phyloP scores from a whole-genome alignment of 1,140 invertebrate species.

The Anoplophora glabripennis region DNA sequence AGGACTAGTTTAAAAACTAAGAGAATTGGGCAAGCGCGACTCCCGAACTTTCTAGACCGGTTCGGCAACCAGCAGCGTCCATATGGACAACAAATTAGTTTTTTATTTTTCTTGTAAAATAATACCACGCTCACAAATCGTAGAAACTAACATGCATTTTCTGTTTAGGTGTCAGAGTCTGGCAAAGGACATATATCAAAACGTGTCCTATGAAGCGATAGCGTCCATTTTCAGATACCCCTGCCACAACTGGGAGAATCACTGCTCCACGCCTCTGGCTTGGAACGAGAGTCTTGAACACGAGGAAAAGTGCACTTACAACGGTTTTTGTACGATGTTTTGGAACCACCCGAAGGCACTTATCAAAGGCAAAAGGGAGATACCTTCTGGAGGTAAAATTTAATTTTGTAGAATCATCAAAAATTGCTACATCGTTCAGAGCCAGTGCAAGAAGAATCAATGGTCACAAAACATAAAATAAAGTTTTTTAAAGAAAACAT shows the following conservation, averaged over 20 bases:
- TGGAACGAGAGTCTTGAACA: slow-evolving; percentile 41
- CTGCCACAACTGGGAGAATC: slow-evolving; percentile 40
- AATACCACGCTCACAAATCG: too few relatives aligned
- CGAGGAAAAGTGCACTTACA: slow-evolving; percentile 36
- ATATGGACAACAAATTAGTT: too few relatives aligned
- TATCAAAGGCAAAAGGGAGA: slow-evolving; percentile 34
- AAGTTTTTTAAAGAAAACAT: too few relatives aligned
- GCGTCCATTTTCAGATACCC: slow-evolving; percentile 41
- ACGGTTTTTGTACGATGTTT: slow-evolving; percentile 27
- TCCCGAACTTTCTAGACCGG: too few relatives aligned
- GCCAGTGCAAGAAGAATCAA: too few relatives aligned
- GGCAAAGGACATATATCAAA: slow-evolving; percentile 17
- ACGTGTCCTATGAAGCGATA: slow-evolving; percentile 38
- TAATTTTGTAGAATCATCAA: too few relatives aligned
- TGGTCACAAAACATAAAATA: too few relatives aligned
- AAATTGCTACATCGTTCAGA: too few relatives aligned
- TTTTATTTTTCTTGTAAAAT: too few relatives aligned
- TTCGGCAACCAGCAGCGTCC: too few relatives aligned
- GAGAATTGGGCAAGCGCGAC: too few relatives aligned
- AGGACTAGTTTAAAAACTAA: too few relatives aligned
- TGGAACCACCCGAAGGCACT: slow-evolving; percentile 33
- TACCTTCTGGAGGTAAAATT: slow-evolving; percentile 23
- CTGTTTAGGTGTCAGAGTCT: slow-evolving; percentile 6
- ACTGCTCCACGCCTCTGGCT: slow-evolving; percentile 33
- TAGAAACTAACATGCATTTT: not conserved